phyloP scores from a whole-genome alignment of 2,888 invertebrate species.

The Drosophila meridiana region DNA sequence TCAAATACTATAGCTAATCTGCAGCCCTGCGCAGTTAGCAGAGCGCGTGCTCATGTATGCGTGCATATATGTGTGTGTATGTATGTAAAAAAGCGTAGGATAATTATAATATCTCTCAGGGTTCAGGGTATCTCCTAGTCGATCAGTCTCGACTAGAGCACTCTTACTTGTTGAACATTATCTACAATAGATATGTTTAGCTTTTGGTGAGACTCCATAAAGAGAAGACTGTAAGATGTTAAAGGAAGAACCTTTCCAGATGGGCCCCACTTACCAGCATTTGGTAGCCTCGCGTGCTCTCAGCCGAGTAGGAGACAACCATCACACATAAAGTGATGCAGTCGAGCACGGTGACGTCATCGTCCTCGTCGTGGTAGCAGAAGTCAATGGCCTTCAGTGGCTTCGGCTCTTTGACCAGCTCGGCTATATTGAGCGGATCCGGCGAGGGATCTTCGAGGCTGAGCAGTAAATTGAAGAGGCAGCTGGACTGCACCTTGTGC shows the following conservation, averaged over 20 bases:
- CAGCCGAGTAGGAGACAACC: conserved; percentile 99
- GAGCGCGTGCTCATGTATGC: too few relatives aligned
- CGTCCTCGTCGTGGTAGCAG: conserved; percentile 99
- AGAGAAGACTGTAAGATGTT: neutral
- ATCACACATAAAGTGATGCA: conserved; percentile 99
- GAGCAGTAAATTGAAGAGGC: conserved; percentile 95
- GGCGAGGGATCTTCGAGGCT: conserved; percentile 97
- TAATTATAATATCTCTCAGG: too few relatives aligned
- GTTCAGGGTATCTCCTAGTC: too few relatives aligned
- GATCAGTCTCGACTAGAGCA: too few relatives aligned
- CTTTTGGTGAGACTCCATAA: neutral
- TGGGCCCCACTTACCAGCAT: conserved; percentile 90
- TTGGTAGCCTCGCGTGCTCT: conserved; percentile 95
- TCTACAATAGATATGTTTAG: neutral
- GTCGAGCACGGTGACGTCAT: conserved; percentile 98
- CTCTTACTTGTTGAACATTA: too few relatives aligned
- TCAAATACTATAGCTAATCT: too few relatives aligned
- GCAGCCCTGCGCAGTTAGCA: too few relatives aligned
- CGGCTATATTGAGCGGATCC: conserved; percentile 96
- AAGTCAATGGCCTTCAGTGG: conserved; percentile 98
- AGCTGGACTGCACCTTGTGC: conserved; percentile 96
- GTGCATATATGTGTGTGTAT: too few relatives aligned
- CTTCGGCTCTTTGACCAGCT: conserved; percentile 95
- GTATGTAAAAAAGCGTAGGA: too few relatives aligned
- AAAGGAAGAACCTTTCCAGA: neutral